Conservation (phyloP, 2,797 vertebrate genomes). For the Graptemys geographica region DNA sequence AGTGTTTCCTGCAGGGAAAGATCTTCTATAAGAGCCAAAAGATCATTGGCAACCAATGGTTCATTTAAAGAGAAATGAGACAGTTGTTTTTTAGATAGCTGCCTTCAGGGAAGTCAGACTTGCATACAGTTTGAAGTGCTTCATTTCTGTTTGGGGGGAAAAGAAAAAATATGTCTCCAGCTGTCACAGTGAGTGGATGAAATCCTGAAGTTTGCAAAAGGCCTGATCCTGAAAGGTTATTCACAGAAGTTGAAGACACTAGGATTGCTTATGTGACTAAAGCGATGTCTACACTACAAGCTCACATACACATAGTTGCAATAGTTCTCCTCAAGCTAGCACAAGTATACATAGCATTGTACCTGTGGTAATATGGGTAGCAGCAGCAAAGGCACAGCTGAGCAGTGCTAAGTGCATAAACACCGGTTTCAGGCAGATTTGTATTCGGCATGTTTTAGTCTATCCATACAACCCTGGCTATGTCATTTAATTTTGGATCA, state of each 20-base stretch:
- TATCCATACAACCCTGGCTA: neutral
- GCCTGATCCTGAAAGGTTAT: neutral
- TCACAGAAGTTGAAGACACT: neutral
- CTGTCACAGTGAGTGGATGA: neutral
- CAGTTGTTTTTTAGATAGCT: neutral
- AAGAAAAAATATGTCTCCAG: neutral
- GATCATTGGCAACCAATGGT: neutral
- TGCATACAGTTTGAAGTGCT: neutral
- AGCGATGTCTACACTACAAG: neutral
- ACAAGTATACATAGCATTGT: neutral
- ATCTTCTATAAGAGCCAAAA: constrained; percentile 20
- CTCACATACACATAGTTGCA: neutral
- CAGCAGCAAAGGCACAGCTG: neutral
- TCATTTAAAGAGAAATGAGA: neutral
- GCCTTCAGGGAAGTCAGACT: neutral
- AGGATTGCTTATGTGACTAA: neutral
- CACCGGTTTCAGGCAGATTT: too few species aligned
- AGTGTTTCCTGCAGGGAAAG: neutral
- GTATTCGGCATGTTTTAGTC: too few species aligned
- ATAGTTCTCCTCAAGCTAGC: neutral
- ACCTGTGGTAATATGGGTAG: neutral
- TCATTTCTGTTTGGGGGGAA: neutral
- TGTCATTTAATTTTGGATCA: neutral
- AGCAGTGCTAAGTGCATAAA: neutral
- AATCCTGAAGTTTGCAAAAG: neutral